phyloP scores from a whole-genome alignment of 2,888 invertebrate species.

The Drosophila infuscata region DNA sequence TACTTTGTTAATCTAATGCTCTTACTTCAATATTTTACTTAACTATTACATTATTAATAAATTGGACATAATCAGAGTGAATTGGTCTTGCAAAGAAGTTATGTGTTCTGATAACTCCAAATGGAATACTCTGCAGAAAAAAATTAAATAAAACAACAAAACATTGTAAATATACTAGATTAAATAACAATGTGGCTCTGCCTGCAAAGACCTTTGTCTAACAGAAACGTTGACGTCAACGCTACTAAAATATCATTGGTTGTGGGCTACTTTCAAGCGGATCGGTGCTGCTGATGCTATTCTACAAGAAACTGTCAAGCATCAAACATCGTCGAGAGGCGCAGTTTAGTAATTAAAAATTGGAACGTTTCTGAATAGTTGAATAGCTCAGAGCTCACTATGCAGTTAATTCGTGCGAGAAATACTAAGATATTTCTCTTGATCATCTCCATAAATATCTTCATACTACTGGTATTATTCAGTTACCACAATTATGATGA shows the following conservation, averaged over 20 bases:
- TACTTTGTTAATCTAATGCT: too few species aligned
- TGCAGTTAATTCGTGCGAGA: constrained; percentile 30
- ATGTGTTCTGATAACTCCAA: too few species aligned
- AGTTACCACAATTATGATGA: not conserved
- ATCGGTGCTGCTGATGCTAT: constrained; percentile 13
- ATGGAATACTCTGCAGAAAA: too few species aligned
- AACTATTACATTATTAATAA: too few species aligned
- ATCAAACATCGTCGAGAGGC: constrained; percentile 13
- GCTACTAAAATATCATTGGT: not conserved
- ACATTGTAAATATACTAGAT: too few species aligned
- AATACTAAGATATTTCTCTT: constrained; percentile 26
- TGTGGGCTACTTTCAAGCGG: not conserved
- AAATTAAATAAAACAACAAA: too few species aligned
- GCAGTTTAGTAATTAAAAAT: not conserved
- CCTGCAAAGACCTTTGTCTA: too few species aligned
- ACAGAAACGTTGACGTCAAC: not conserved
- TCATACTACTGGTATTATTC: constrained; percentile 28
- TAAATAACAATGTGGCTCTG: too few species aligned
- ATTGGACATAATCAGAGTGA: too few species aligned
- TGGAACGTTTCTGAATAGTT: not conserved
- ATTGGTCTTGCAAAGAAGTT: too few species aligned
- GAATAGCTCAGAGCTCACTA: constrained; percentile 8
- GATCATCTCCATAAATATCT: constrained; percentile 33
- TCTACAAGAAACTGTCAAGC: constrained; percentile 24
- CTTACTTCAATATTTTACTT: too few species aligned